Evolutionary conservation across 2,888 invertebrate genomes (phyloP).

Genomic region (Pimpla rufipes): DNA sequence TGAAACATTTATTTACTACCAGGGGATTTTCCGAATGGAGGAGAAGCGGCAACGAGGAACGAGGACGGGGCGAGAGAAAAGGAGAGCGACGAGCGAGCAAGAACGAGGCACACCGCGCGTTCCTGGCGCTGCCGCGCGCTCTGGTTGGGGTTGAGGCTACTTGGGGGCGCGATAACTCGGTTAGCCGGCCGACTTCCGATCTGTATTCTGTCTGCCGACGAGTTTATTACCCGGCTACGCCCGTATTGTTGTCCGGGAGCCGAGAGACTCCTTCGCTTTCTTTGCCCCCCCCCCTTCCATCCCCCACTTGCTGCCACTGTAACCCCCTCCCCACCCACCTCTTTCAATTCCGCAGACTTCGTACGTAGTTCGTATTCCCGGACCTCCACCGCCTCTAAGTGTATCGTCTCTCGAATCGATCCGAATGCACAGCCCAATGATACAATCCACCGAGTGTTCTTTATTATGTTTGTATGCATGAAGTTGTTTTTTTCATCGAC

Average conservation of each 20-base stretch:
- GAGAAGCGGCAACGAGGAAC: slow-evolving; percentile 67
- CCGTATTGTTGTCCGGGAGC: slow-evolving; percentile 71
- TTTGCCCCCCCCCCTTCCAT: slow-evolving; percentile 39
- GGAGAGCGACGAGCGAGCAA: slow-evolving; percentile 60
- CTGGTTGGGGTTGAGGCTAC: slow-evolving; percentile 70
- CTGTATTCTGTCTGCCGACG: slow-evolving; percentile 83
- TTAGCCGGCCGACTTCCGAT: slow-evolving; percentile 83
- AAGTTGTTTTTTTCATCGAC: slow-evolving; percentile 33
- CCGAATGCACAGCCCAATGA: slow-evolving; percentile 53
- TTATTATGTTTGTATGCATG: slow-evolving; percentile 45
- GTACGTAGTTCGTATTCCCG: slow-evolving; percentile 21
- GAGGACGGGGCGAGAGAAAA: slow-evolving; percentile 29
- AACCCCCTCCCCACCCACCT: slow-evolving; percentile 28
- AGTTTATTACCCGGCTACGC: slow-evolving; percentile 80
- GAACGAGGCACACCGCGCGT: slow-evolving; percentile 32
- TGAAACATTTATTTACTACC: slow-evolving; percentile 84
- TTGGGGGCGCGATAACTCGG: slow-evolving; percentile 81
- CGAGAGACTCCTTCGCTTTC: slow-evolving; percentile 70
- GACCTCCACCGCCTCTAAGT: slow-evolving; percentile 53
- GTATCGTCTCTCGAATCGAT: slow-evolving; percentile 60
- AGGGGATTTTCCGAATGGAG: slow-evolving; percentile 82
- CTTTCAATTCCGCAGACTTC: slow-evolving; percentile 57
- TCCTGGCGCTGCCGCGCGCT: slow-evolving; percentile 26
- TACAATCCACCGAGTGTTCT: slow-evolving; percentile 53
- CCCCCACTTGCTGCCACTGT: too few species aligned